Conservation (phyloP, 2,113 vertebrate species). For the Callithrix jacchus region DNA sequence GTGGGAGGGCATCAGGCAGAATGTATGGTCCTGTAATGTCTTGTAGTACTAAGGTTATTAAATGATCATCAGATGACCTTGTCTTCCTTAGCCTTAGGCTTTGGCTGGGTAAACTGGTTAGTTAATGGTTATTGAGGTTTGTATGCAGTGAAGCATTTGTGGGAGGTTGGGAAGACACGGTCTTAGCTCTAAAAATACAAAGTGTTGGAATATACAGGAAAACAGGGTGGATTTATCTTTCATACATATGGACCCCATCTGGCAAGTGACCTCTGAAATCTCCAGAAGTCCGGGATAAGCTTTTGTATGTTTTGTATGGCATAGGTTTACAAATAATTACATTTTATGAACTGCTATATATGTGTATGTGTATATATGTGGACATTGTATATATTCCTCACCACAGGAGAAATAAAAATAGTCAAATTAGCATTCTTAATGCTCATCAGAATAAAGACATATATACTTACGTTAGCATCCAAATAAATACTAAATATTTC, state of each 20-base stretch:
- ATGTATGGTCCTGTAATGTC: neutral
- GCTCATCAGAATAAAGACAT: neutral
- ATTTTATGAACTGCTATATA: neutral
- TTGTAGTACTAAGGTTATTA: neutral
- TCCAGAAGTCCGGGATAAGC: neutral
- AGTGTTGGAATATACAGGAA: neutral
- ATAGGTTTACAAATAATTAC: neutral
- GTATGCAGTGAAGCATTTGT: neutral
- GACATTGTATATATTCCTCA: neutral
- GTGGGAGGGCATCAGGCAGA: neutral
- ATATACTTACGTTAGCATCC: neutral
- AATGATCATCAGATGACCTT: neutral
- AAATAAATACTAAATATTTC: neutral
- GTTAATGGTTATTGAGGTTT: slow-evolving; percentile 12
- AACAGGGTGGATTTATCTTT: neutral
- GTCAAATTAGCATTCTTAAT: neutral
- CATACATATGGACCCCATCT: neutral
- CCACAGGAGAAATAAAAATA: neutral
- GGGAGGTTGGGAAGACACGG: neutral
- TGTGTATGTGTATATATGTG: neutral
- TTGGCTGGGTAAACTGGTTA: neutral
- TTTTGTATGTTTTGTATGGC: neutral
- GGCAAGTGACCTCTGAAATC: neutral
- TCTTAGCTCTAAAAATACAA: neutral
- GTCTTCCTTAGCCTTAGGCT: neutral